Evolutionary conservation across 2,113 vertebrate species (phyloP).

Genomic region (Sapayoa aenigma): DNA sequence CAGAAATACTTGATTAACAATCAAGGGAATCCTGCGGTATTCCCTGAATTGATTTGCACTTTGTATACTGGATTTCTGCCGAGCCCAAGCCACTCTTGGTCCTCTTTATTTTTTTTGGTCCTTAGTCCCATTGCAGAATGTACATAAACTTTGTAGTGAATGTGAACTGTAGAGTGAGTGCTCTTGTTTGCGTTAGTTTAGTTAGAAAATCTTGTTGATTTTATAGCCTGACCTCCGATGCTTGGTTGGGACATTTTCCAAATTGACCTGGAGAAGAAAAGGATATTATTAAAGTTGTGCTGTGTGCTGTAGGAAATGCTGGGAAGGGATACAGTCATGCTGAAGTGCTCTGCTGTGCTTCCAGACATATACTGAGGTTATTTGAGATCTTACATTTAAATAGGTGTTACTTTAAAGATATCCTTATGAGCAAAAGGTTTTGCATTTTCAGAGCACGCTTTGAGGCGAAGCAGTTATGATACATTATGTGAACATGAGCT

Average conservation of each 20-base stretch:
- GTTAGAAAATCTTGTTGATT: neutral
- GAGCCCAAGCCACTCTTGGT: neutral
- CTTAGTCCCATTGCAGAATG: neutral
- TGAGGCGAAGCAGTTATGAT: slow-evolving; percentile 1
- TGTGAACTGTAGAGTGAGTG: neutral
- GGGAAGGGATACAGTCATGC: neutral
- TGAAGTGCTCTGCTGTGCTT: neutral
- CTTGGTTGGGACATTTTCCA: neutral
- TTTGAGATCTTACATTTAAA: neutral
- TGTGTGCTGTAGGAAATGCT: neutral
- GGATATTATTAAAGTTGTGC: neutral
- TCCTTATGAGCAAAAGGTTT: neutral
- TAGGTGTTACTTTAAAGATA: slow-evolving; percentile 1
- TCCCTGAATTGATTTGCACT: neutral
- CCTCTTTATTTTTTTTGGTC: neutral
- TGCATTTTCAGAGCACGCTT: slow-evolving; percentile 20
- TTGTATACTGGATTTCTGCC: neutral
- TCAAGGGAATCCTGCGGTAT: neutral
- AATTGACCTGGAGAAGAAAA: neutral
- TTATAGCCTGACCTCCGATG: neutral
- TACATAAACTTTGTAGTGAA: neutral
- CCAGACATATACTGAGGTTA: neutral
- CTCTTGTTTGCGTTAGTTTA: neutral
- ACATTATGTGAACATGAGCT: slow-evolving; percentile 2
- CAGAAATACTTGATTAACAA: neutral